phyloP scores from a whole-genome alignment of 2,888 invertebrate species.

The Drosophila mimica region DNA sequence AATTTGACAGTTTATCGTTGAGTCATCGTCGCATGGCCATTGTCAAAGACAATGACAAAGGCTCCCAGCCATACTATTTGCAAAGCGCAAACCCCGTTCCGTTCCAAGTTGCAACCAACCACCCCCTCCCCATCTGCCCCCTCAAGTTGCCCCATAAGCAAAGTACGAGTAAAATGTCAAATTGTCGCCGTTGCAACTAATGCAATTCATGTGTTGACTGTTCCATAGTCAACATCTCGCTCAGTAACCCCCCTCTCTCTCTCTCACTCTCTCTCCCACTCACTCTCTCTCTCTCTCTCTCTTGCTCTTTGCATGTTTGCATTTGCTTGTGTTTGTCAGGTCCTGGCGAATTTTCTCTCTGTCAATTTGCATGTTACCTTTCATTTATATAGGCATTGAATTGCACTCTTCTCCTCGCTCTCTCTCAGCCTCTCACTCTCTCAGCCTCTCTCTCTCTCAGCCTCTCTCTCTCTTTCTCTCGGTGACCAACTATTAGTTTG shows the following conservation, averaged over 20 bases:
- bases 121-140: background rate
- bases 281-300: constrained; percentile 4
- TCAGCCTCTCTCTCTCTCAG: background rate
- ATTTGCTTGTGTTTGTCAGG: constrained; percentile 66
- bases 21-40: constrained; percentile 40
- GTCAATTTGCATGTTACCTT: constrained; percentile 79
- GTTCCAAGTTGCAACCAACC: background rate
- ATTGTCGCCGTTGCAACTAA: constrained; percentile 67
- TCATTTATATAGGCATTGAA: constrained; percentile 74
- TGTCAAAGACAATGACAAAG: constrained; percentile 47
- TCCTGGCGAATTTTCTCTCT: constrained; percentile 64
- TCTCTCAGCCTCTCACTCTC: too few species aligned
- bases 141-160: constrained; percentile 20
- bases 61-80: constrained; percentile 31
- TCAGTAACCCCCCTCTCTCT: background rate
- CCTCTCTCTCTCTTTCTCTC: background rate
- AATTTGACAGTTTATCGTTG: constrained; percentile 81
- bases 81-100: constrained; percentile 26
- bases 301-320: constrained; percentile 33
- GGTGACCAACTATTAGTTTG: constrained; percentile 41
- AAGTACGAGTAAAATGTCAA: constrained; percentile 58
- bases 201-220: constrained; percentile 75
- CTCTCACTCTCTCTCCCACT: background rate
- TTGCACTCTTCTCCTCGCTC: constrained; percentile 37
- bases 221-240: constrained; percentile 15